Percentiles rank a stretch among this genome's conserved stretches.
These are phyloP conservation scores for Struthidea cinerea DNA, from an alignment of 2,113 vertebrate genomes.

Conservation along the genomic window DNA sequence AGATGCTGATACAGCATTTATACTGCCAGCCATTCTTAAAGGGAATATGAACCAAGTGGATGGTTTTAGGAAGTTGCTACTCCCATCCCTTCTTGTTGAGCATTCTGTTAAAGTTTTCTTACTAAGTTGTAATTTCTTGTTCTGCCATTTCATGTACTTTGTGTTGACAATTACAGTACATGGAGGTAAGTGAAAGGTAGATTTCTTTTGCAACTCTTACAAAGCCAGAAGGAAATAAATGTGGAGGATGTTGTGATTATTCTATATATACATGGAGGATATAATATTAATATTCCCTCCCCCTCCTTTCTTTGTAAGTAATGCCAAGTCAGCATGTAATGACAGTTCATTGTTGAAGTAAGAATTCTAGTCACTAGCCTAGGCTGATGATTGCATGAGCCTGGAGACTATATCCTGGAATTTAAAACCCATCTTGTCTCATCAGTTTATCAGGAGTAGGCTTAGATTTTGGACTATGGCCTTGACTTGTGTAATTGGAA, in stretches of 20 bases:
- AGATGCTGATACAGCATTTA: not conserved
- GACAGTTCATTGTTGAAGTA: not conserved
- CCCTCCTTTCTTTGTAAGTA: not conserved
- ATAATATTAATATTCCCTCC: not conserved
- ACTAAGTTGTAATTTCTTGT: not conserved
- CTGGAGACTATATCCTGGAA: not conserved
- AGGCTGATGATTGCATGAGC: not conserved
- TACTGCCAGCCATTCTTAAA: not conserved
- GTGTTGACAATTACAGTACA: not conserved
- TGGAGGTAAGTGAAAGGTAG: conserved; percentile 1
- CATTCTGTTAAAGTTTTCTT: not conserved
- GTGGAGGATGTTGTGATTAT: not conserved
- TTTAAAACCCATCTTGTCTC: not conserved
- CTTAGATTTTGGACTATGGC: not conserved
- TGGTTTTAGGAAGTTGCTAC: not conserved
- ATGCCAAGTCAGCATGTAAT: not conserved
- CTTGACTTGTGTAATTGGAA: not conserved
- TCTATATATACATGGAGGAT: not conserved
- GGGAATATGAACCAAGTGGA: not conserved
- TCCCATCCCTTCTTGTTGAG: not conserved
- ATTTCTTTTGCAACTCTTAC: not conserved
- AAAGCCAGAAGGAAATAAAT: not conserved
- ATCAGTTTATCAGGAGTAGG: not conserved
- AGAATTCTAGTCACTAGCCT: not conserved
- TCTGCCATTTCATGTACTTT: not conserved